Conservation (phyloP, 1,140 invertebrate genomes). For the Venustaconcha ellipsiformis region DNA sequence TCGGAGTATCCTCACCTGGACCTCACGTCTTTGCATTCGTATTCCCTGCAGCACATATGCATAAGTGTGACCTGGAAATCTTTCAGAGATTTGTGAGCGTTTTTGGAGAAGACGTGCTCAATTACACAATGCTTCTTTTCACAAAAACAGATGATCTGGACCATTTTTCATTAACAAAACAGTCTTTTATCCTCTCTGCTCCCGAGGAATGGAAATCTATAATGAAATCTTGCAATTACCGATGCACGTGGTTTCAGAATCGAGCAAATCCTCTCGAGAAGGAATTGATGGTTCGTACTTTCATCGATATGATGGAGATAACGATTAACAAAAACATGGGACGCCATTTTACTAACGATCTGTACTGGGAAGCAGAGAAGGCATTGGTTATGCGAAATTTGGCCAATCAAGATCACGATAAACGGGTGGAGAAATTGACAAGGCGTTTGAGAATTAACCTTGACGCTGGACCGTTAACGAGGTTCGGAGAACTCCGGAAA, state of each 20-base stretch:
- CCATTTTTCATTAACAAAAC: constrained; percentile 34
- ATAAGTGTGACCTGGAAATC: constrained; percentile 32
- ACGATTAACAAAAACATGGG: constrained; percentile 26
- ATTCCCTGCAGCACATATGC: constrained; percentile 32
- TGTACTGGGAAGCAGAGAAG: constrained; percentile 29
- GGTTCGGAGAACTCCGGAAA: constrained; percentile 29
- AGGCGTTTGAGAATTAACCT: constrained; percentile 24
- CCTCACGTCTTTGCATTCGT: constrained; percentile 32
- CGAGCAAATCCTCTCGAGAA: constrained; percentile 23
- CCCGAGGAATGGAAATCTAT: constrained; percentile 29
- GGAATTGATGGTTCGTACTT: constrained; percentile 32
- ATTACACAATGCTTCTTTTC: constrained; percentile 28
- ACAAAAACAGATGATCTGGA: constrained; percentile 30
- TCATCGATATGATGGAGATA: constrained; percentile 28
- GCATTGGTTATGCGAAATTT: constrained; percentile 26
- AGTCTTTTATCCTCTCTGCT: constrained; percentile 30
- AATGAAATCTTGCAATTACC: constrained; percentile 29
- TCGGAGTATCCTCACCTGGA: constrained; percentile 28
- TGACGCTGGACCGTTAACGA: constrained; percentile 17
- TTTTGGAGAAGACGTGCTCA: constrained; percentile 25
- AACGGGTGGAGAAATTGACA: constrained; percentile 17
- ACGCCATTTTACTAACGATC: constrained; percentile 29
- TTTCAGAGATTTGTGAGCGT: constrained; percentile 34
- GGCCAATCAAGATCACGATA: constrained; percentile 13
- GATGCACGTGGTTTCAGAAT: constrained; percentile 32